Conservation (phyloP, 64 coral and sea anemone species). For the Pocillopora verrucosa region DNA sequence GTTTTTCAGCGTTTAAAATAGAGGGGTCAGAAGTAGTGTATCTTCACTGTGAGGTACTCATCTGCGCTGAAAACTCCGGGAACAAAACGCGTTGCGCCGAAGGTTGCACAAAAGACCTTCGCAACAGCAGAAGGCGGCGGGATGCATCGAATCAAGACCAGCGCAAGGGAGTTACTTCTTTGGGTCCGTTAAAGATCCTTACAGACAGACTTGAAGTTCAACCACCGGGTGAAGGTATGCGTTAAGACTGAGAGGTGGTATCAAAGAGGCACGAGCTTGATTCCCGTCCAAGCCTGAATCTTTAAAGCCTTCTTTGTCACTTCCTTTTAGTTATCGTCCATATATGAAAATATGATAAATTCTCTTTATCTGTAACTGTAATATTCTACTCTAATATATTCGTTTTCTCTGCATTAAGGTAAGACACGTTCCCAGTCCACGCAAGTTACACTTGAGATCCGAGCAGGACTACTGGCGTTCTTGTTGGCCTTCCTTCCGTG, state of each 20-base stretch:
- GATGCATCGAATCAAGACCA: background rate
- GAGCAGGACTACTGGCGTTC: background rate
- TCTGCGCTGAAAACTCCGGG: conserved; percentile 14
- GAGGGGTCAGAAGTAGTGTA: conserved; percentile 30
- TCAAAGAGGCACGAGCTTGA: background rate
- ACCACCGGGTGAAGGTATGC: background rate
- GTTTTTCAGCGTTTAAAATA: conserved; percentile 37
- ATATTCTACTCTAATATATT: background rate
- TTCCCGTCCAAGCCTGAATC: background rate
- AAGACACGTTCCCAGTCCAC: background rate
- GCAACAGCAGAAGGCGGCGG: background rate
- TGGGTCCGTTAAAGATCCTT: background rate
- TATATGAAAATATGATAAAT: no score
- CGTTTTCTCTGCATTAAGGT: background rate
- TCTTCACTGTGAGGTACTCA: conserved; percentile 57
- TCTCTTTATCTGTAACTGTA: background rate
- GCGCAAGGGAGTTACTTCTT: background rate
- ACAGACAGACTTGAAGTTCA: background rate
- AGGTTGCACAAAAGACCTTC: conserved; percentile 4
- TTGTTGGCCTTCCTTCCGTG: background rate
- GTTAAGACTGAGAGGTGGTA: background rate
- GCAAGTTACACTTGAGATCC: background rate
- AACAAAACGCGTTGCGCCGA: conserved; percentile 47
- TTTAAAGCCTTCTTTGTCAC: background rate
- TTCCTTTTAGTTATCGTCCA: no score